Evolutionary conservation across 2,888 invertebrate genomes (phyloP).

Genomic region (Ochlodes sylvanus): DNA sequence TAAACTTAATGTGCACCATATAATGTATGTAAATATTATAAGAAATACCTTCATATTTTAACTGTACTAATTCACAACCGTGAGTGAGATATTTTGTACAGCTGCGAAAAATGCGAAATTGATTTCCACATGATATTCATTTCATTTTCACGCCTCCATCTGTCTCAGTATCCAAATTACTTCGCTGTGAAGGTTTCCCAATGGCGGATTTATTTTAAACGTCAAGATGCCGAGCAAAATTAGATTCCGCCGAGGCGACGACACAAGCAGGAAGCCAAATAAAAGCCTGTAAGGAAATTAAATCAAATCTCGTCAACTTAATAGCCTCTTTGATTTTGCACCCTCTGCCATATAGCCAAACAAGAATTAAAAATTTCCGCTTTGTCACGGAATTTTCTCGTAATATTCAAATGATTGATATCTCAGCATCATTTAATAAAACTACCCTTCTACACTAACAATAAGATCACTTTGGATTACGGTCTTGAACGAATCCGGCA

Average conservation of each 20-base stretch:
- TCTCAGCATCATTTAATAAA: too few species aligned
- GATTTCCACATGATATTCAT: neutral
- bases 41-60: too few species aligned
- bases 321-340: slow-evolving; percentile 35
- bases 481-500: too few species aligned
- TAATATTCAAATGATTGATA: neutral
- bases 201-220: slow-evolving; percentile 48
- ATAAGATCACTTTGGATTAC: too few species aligned
- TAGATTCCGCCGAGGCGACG: slow-evolving; percentile 49
- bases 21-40: too few species aligned
- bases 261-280: slow-evolving; percentile 28
- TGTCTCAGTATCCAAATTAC: slow-evolving; percentile 1
- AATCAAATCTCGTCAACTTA: slow-evolving; percentile 46
- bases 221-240: slow-evolving; percentile 52
- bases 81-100: neutral
- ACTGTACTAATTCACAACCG: too few species aligned
- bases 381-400: neutral
- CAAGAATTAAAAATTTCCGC: slow-evolving; percentile 15
- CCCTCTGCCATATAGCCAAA: slow-evolving; percentile 18
- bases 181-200: slow-evolving; percentile 4
- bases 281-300: slow-evolving; percentile 45
- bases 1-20: too few species aligned
- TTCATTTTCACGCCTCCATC: neutral
- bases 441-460: too few species aligned
- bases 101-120: neutral